Evolutionary conservation across 2,888 invertebrate genomes (phyloP), one percentile per base, ranked within the genome.

Genomic region (Trissolcus brochymenae): DNA sequence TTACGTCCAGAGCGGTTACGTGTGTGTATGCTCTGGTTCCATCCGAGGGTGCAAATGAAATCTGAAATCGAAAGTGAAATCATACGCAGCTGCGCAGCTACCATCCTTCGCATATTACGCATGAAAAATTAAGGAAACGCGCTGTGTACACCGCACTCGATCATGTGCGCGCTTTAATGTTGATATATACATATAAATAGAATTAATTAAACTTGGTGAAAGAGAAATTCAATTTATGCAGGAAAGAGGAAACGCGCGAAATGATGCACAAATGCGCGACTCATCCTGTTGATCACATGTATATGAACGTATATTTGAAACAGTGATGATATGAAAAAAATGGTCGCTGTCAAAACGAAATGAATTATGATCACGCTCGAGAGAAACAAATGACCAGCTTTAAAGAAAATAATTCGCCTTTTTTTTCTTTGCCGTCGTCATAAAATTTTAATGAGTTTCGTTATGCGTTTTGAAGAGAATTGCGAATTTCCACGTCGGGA

Each of bases 41-140:
- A 60, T 73, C 61, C 51, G 40, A 74, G 64, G 74, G 74, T 68
- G 64, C 62, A 68, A 68, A 75, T 75, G 67, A 68, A 68, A 68
- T 64, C 64, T 68, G 64, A 56, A 68, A 68, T 75, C 68, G 74
- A 75, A 75, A 75, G 74, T 75, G 68, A 68, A 64, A 75, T 68
- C 35, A 74, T 54, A 67, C 65, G 49, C 62, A 57, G 57, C 64
- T 57, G 56, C 57, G 35, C 25, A 4, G 25, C 25, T 11, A 35
- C 9, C 35, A 35, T 21, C 49, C 43, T 54, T 35, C 41, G n/a
- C n/a, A n/a, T n/a, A 61, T 57, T 67, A 19, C 51, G 56, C 62
- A 17, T 40, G 17, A 35, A 25, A 67, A 68, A 67, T 66, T 65
- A 46, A 66, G 61, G 73, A 73, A 61, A 74, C 41, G 74, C 35